phyloP scores from a whole-genome alignment of 2,113 vertebrate species.

The Herpailurus yagouaroundi region DNA sequence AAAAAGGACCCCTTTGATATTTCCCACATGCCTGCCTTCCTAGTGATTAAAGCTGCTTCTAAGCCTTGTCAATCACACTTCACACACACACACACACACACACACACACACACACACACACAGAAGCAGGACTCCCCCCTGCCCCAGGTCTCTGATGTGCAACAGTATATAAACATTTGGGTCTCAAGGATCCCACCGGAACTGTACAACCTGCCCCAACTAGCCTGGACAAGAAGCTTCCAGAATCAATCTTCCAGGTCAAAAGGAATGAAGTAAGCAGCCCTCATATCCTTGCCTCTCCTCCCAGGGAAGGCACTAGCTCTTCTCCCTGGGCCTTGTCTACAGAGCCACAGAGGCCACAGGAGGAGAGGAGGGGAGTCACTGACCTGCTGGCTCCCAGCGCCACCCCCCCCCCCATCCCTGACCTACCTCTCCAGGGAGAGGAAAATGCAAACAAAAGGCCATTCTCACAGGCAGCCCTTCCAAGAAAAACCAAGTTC shows the following conservation, averaged over 20 bases:
- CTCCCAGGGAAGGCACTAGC: background rate
- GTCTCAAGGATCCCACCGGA: background rate
- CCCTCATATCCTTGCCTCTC: background rate
- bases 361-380: background rate
- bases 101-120: no score
- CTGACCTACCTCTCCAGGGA: conserved; percentile 53
- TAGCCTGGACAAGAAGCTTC: background rate
- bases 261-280: background rate
- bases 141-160: background rate
- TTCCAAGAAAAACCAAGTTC: conserved; percentile 76
- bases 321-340: background rate
- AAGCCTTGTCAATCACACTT: background rate
- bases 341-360: background rate
- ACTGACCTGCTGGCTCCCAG: conserved; percentile 50
- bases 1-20: background rate
- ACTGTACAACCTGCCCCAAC: background rate
- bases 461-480: conserved; percentile 71
- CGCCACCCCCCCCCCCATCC: background rate
- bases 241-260: background rate
- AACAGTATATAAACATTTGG: background rate
- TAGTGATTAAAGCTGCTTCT: background rate
- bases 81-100: background rate
- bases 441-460: conserved; percentile 72
- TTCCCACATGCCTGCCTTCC: background rate
- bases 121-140: background rate